Evolutionary conservation across 1,140 invertebrate species (phyloP).

Genomic region (Aphaenogaster floridana): DNA sequence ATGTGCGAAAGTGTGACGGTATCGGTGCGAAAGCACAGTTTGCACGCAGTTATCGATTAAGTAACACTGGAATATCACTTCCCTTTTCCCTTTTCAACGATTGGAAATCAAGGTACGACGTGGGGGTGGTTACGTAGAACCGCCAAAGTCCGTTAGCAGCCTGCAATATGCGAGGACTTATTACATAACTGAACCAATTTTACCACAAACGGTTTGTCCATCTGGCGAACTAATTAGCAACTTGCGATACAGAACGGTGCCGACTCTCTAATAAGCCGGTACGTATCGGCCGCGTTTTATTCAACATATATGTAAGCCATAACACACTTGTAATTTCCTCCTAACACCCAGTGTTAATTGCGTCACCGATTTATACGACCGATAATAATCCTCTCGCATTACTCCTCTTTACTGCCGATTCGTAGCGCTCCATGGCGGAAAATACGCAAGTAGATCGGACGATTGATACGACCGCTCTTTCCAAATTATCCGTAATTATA

Average conservation of each 20-base stretch:
- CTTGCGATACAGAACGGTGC: conserved; percentile 60
- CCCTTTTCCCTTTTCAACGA: conserved; percentile 8
- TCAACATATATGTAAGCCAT: conserved; percentile 27
- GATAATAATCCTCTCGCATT: conserved; percentile 43
- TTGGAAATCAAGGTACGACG: conserved; percentile 45
- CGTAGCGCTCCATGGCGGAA: background rate
- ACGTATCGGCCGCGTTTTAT: conserved; percentile 59
- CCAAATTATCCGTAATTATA: conserved; percentile 44
- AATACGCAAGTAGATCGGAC: conserved; percentile 17
- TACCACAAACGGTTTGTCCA: conserved; percentile 75
- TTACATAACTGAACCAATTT: conserved; percentile 76
- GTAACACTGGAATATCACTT: conserved; percentile 13
- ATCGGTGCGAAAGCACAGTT: background rate
- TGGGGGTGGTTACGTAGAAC: conserved; percentile 34
- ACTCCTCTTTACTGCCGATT: conserved; percentile 24
- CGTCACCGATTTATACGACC: conserved; percentile 63
- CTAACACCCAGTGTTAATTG: conserved; percentile 55
- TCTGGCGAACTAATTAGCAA: conserved; percentile 78
- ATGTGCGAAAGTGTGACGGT: background rate
- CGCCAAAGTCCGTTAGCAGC: conserved; percentile 51
- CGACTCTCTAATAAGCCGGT: conserved; percentile 57
- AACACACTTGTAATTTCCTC: conserved; percentile 23
- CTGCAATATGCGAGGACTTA: conserved; percentile 72
- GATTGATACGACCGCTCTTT: conserved; percentile 42
- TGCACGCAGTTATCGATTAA: conserved; percentile 19